Evolutionary conservation across 2,888 invertebrate genomes (phyloP).

Genomic region (Lasius fuliginosus): DNA sequence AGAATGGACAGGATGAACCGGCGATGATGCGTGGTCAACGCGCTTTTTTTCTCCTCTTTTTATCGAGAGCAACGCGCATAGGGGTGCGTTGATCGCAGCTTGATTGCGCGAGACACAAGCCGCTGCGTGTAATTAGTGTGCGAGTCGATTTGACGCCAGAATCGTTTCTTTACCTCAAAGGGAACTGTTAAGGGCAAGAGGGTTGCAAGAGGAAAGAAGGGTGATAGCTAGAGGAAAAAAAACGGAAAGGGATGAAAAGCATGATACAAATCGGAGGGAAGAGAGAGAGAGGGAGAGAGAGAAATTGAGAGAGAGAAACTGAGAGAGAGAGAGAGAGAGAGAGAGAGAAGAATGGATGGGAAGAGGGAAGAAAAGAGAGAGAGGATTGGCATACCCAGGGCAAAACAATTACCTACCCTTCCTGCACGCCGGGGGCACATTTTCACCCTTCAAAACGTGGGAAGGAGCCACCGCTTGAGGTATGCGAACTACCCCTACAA

Average conservation of each 20-base stretch:
- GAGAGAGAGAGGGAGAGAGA: slow-evolving; percentile 51
- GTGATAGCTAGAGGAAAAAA: slow-evolving; percentile 20
- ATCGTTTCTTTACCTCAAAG: slow-evolving; percentile 65
- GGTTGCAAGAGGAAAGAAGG: slow-evolving; percentile 61
- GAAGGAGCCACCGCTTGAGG: slow-evolving; percentile 78
- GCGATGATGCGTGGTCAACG: slow-evolving; percentile 18
- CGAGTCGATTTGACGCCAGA: slow-evolving; percentile 64
- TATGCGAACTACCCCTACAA: slow-evolving; percentile 73
- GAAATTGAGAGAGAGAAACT: not conserved
- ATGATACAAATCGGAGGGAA: slow-evolving; percentile 63
- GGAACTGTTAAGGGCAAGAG: slow-evolving; percentile 16
- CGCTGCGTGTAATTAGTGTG: slow-evolving; percentile 43
- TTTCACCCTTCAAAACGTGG: slow-evolving; percentile 79
- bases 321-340: slow-evolving; percentile 44
- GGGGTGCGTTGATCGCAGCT: slow-evolving; percentile 17
- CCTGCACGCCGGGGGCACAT: slow-evolving; percentile 77
- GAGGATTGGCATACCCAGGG: slow-evolving; percentile 76
- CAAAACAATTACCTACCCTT: slow-evolving; percentile 83
- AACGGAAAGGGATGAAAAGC: slow-evolving; percentile 63
- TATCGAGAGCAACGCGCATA: not conserved
- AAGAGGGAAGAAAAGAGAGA: slow-evolving; percentile 36
- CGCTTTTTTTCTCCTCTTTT: slow-evolving; percentile 15
- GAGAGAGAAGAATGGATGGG: slow-evolving; percentile 53
- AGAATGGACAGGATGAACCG: not conserved
- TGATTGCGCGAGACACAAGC: slow-evolving; percentile 40